phyloP scores from a whole-genome alignment of 2,888 invertebrate genomes.

The Augochlorella aurata region DNA sequence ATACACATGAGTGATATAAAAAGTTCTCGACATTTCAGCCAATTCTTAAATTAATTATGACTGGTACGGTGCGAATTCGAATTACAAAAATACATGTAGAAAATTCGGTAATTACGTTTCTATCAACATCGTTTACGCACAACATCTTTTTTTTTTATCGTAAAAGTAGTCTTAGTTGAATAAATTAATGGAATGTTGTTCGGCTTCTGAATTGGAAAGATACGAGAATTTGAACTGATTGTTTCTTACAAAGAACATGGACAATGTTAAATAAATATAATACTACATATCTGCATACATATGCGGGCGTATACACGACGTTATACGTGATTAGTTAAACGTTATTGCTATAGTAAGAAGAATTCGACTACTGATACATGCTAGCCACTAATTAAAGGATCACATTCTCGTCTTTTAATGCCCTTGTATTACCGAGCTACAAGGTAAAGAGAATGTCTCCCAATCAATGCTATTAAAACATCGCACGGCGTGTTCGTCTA shows the following conservation, averaged over 20 bases:
- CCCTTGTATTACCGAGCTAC: slow-evolving; percentile 28
- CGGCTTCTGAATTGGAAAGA: slow-evolving; percentile 37
- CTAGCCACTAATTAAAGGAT: slow-evolving; percentile 39
- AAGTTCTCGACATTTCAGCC: slow-evolving; percentile 53
- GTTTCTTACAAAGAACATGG: slow-evolving; percentile 36
- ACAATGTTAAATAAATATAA: slow-evolving; percentile 54
- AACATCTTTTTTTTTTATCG: slow-evolving; percentile 15
- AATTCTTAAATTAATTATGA: slow-evolving; percentile 61
- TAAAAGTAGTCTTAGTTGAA: slow-evolving; percentile 48
- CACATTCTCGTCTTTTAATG: slow-evolving; percentile 30
- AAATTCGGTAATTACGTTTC: slow-evolving; percentile 60
- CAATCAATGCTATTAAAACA: slow-evolving; percentile 35
- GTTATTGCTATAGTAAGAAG: slow-evolving; percentile 32
- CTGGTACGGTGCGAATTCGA: slow-evolving; percentile 36
- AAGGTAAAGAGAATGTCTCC: slow-evolving; percentile 39
- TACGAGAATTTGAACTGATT: slow-evolving; percentile 52
- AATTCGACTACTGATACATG: slow-evolving; percentile 49
- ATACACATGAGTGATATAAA: slow-evolving; percentile 51
- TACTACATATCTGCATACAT: slow-evolving; percentile 35
- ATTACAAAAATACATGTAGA: slow-evolving; percentile 73
- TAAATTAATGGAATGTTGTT: slow-evolving; percentile 48
- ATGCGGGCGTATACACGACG: slow-evolving; percentile 36
- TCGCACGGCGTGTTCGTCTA: slow-evolving; percentile 31
- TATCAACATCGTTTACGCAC: slow-evolving; percentile 24
- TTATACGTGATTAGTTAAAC: slow-evolving; percentile 37